Evolutionary conservation across 2,797 vertebrate species (phyloP).

Genomic region (Remorina albescens): DNA sequence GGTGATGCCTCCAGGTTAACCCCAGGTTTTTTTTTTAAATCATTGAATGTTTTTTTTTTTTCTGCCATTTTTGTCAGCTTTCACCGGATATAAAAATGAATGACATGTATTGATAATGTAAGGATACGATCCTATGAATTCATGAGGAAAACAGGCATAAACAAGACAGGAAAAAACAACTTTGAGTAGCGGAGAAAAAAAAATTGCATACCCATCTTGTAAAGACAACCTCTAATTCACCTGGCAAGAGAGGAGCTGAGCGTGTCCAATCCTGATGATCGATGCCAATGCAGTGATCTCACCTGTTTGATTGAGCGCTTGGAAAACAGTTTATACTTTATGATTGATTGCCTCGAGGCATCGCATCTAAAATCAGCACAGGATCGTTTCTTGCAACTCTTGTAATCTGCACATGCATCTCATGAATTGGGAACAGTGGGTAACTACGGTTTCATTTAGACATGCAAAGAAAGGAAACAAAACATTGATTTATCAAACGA

Average conservation of each 20-base stretch:
- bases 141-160: constrained; percentile 33
- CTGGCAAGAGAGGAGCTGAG: constrained; percentile 50
- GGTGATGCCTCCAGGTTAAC: constrained; percentile 48
- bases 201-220: constrained; percentile 31
- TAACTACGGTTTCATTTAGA: constrained; percentile 16
- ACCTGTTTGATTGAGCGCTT: constrained; percentile 58
- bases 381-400: constrained; percentile 30
- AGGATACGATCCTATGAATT: constrained; percentile 53
- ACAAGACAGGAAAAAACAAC: constrained; percentile 59
- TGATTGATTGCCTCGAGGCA: constrained; percentile 58
- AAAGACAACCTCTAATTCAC: constrained; percentile 76
- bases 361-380: constrained; percentile 27
- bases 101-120: constrained; percentile 58
- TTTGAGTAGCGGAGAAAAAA: constrained; percentile 53
- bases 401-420: constrained; percentile 19
- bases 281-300: constrained; percentile 63
- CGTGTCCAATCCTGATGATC: constrained; percentile 78
- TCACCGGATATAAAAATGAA: constrained; percentile 41
- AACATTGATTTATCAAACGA: too few relatives aligned
- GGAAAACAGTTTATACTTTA: constrained; percentile 72
- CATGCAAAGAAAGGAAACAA: too few relatives aligned
- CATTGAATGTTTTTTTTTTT: constrained; percentile 59
- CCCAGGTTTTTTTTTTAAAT: constrained; percentile 42
- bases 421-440: constrained; percentile 30
- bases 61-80: constrained; percentile 50